phyloP scores from a whole-genome alignment of 2,888 invertebrate species.

The Pammene aurita region DNA sequence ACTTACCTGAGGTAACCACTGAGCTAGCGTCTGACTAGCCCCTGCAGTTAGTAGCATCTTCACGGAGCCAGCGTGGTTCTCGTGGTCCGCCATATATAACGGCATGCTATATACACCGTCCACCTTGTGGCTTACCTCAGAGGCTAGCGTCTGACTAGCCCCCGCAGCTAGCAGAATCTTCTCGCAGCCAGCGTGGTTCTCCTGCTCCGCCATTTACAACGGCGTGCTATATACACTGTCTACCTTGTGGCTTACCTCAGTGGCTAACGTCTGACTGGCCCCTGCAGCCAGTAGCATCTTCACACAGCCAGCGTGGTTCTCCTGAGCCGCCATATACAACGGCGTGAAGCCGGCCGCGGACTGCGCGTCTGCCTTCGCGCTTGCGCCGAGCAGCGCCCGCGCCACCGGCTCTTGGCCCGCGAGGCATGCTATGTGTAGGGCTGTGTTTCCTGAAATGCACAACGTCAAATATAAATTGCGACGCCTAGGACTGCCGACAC shows the following conservation, averaged over 20 bases:
- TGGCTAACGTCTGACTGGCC: constrained; percentile 97
- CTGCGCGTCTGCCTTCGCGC: constrained; percentile 98
- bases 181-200: too few species aligned
- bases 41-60: too few species aligned
- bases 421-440: constrained; percentile 98
- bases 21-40: too few species aligned
- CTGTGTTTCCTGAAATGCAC: constrained; percentile 86
- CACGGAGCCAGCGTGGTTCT: too few species aligned
- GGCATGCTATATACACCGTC: background rate
- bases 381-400: constrained; percentile 93
- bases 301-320: constrained; percentile 97
- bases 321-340: constrained; percentile 99
- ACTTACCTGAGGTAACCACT: too few species aligned
- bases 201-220: too few species aligned
- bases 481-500: too few species aligned
- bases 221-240: background rate
- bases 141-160: too few species aligned
- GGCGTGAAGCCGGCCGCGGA: constrained; percentile 99
- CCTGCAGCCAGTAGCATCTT: constrained; percentile 95
- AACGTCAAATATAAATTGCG: background rate
- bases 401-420: constrained; percentile 98
- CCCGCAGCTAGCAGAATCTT: too few species aligned
- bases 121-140: constrained; percentile 86
- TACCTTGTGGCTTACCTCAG: constrained; percentile 86
- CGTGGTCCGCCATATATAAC: too few species aligned